These are phyloP conservation scores for Ptychadena robeensis DNA, from an alignment of 2,797 vertebrate species.

Conservation along the genomic window DNA sequence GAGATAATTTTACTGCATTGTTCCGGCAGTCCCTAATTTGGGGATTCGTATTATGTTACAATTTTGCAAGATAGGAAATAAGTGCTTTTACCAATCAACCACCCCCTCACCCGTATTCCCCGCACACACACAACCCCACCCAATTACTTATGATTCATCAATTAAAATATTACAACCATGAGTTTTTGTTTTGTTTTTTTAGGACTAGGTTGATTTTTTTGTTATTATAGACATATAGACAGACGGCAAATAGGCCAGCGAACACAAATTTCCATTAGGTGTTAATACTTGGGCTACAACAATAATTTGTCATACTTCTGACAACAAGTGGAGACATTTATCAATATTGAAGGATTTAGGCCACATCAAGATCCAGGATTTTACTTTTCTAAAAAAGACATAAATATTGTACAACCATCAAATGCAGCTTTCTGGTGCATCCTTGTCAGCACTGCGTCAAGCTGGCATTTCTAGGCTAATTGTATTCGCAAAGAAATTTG, in stretches of 20 bases:
- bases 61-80: too few relatives aligned
- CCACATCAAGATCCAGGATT: background rate
- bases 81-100: too few relatives aligned
- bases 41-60: too few relatives aligned
- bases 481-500: constrained; percentile 50
- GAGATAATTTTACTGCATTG: too few relatives aligned
- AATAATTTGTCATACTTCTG: constrained; percentile 23
- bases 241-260: background rate
- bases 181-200: too few relatives aligned
- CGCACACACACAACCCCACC: too few relatives aligned
- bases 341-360: constrained; percentile 55
- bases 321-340: constrained; percentile 47
- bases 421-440: constrained; percentile 52
- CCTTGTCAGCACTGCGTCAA: constrained; percentile 34
- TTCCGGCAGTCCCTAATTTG: too few relatives aligned
- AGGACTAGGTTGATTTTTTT: too few relatives aligned
- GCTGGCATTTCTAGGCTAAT: constrained; percentile 62
- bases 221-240: background rate
- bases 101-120: too few relatives aligned
- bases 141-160: too few relatives aligned
- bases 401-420: constrained; percentile 4
- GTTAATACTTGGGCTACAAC: constrained; percentile 17
- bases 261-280: constrained; percentile 4
- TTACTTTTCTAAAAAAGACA: constrained; percentile 39
- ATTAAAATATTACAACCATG: too few relatives aligned